Percentiles rank a stretch among this genome's conserved stretches.
phyloP scores from a whole-genome alignment of 2,113 vertebrate species.

The Casuarius casuarius region DNA sequence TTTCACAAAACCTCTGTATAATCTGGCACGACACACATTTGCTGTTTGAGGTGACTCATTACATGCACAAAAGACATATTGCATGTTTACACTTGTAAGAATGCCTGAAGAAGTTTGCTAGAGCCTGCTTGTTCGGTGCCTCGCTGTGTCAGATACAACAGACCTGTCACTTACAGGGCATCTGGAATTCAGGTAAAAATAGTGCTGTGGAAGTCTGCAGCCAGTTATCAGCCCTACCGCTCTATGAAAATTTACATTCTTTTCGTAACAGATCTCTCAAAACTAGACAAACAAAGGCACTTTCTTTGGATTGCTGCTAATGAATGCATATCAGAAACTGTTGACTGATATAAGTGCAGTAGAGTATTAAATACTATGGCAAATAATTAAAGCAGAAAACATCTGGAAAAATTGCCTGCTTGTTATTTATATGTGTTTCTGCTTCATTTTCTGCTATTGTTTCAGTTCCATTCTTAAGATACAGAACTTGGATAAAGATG shows the following conservation, averaged over 20 bases:
- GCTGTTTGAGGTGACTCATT: constrained; percentile 58
- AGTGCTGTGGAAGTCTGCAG: neutral
- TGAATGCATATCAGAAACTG: neutral
- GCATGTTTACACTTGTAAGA: constrained; percentile 31
- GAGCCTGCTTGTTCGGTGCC: neutral
- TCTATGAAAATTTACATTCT: neutral
- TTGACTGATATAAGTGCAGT: neutral
- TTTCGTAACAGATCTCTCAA: neutral
- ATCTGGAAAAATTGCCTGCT: neutral
- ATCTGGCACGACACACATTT: constrained; percentile 33
- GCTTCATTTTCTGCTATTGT: neutral
- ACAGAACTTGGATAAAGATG: neutral
- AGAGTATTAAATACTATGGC: neutral
- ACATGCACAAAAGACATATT: constrained; percentile 30
- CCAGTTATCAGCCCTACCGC: neutral
- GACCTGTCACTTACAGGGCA: neutral
- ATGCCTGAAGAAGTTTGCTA: constrained; percentile 7
- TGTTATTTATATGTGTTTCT: neutral
- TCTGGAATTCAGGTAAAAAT: neutral
- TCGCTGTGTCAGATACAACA: neutral
- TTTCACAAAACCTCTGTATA: constrained; percentile 64
- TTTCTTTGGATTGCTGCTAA: neutral
- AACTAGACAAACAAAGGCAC: neutral
- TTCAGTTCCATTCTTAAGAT: neutral
- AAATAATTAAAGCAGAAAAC: neutral